Base-by-base conservation (phyloP, 2,113 vertebrate species). In the Centropus bengalensis region DNA sequence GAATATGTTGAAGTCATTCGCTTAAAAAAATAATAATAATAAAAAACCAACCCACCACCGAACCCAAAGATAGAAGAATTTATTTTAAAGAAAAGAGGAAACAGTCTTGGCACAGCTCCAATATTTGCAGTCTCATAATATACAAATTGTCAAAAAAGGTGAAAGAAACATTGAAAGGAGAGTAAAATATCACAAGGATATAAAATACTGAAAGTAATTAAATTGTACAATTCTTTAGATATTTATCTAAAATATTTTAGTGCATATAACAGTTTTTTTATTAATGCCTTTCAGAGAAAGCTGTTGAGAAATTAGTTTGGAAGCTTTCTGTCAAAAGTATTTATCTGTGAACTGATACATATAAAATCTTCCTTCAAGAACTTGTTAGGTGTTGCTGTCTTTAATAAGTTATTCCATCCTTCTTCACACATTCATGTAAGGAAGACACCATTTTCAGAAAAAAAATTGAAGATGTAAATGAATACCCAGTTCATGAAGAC, bases 1-100 rank as follows among this genome's bases (percentile, higher is more conserved):
- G 76, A 91, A 89, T 90, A 90, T 80, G 58, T 12, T 87, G 80
- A 95, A 91, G 40, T 88, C 33, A 74, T 51, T 58, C 12, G 38
- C 88, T 44, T 66, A 12, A 36, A 2, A 28, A 36, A 86, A 60
- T n/a, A n/a, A 10, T 36, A 36, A 36, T 36, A 36, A 36, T 36
- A 20, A 19, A 30, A 38, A 36, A 26, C 13, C 14, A 8, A 4
- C 5, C 9, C 13, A 8, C 22, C 27, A 3, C 23, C 14, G 16
- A 19, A 32, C 19, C 20, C 55, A 69, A 8, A 59, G 80, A 59
- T 32, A 95, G 66, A 33, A 55, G 5, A 23, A 32, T 42, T 68
- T 5, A 19, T 66, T 82, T 90, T 60, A 64, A 86, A 76, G 55
- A 70, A 81, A 76, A 89, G 28, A 78, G 82, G 32, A 83, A 82